Conservation (phyloP, 2,888 invertebrate species). For the Agonopterix arenella region DNA sequence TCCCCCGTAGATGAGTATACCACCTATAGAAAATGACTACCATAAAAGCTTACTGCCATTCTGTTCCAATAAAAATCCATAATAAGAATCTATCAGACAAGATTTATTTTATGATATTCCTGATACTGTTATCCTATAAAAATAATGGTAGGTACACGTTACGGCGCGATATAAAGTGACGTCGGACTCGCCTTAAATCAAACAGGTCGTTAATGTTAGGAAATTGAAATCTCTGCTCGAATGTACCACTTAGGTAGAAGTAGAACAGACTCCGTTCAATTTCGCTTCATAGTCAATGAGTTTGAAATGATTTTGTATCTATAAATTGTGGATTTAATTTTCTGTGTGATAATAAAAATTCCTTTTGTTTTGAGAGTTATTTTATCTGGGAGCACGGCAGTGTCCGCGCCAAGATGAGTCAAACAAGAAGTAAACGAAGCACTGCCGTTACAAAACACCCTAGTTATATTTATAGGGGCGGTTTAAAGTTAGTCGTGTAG, state of each 20-base stretch:
- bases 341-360: no score
- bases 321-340: no score
- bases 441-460: no score
- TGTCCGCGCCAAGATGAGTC: no score
- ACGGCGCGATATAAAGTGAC: slow-evolving; percentile 15
- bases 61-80: background rate
- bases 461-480: no score
- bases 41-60: background rate
- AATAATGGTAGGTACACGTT: slow-evolving; percentile 18
- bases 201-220: slow-evolving; percentile 41
- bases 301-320: slow-evolving; percentile 11
- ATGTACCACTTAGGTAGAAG: slow-evolving; percentile 23
- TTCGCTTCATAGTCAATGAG: slow-evolving; percentile 15
- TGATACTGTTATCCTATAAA: slow-evolving; percentile 23
- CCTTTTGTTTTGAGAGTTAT: no score
- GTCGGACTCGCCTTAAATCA: slow-evolving; percentile 34
- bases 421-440: no score
- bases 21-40: no score
- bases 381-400: no score
- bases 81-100: background rate
- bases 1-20: no score
- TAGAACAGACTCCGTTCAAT: slow-evolving; percentile 25
- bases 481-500: no score
- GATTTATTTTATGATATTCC: slow-evolving; percentile 5
- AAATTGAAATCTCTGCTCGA: slow-evolving; percentile 50